Evolutionary conservation across 2,888 invertebrate genomes (phyloP).

Genomic region (Chesias legatella): DNA sequence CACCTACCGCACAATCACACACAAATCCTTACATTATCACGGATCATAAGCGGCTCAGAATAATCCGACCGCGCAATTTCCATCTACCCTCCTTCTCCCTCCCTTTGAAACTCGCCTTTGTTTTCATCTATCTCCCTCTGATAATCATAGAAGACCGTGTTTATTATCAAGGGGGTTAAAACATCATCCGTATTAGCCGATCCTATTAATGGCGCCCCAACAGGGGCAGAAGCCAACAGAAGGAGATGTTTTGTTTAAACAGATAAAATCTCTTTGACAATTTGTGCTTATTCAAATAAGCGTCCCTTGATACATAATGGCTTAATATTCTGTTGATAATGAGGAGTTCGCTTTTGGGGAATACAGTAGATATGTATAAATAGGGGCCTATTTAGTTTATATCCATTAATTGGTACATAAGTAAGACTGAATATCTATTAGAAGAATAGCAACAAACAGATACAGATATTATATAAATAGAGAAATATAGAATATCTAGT

Average conservation of each 20-base stretch:
- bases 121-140: slow-evolving; percentile 26
- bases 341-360: slow-evolving; percentile 36
- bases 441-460: too few species aligned
- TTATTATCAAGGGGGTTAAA: slow-evolving; percentile 70
- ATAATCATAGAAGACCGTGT: slow-evolving; percentile 38
- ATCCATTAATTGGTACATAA: not conserved
- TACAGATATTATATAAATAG: too few species aligned
- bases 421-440: too few species aligned
- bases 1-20: slow-evolving; percentile 23
- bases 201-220: slow-evolving; percentile 67
- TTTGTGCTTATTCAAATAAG: slow-evolving; percentile 79
- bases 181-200: slow-evolving; percentile 75
- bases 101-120: slow-evolving; percentile 16
- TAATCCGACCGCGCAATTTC: slow-evolving; percentile 53
- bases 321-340: slow-evolving; percentile 58
- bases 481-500: too few species aligned
- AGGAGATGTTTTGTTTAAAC: slow-evolving; percentile 75
- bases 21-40: slow-evolving; percentile 35
- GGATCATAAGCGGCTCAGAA: slow-evolving; percentile 56
- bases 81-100: slow-evolving; percentile 36
- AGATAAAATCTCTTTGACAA: slow-evolving; percentile 81
- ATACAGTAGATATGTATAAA: slow-evolving; percentile 6
- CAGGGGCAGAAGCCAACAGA: slow-evolving; percentile 72
- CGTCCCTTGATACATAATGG: slow-evolving; percentile 69
- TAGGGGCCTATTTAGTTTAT: slow-evolving; percentile 25